These are phyloP conservation scores for Megaustenia siamemsis DNA, from an alignment of 2,888 invertebrate genomes.

Conservation along the genomic window DNA sequence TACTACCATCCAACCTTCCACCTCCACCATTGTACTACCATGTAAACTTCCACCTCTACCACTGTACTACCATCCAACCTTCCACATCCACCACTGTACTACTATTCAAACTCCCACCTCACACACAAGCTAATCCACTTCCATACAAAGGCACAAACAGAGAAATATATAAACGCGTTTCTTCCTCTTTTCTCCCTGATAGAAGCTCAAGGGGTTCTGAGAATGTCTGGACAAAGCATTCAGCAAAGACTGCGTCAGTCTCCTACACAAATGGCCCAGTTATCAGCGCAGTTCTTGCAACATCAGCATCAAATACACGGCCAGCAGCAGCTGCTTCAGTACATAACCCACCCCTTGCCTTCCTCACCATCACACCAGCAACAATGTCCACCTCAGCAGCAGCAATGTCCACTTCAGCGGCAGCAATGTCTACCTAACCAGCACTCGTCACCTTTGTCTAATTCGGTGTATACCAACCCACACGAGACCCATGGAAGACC, in stretches of 20 bases:
- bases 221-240: conserved; percentile 5
- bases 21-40: no score
- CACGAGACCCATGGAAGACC: neutral
- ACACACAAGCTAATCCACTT: no score
- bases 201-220: neutral
- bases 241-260: conserved; percentile 44
- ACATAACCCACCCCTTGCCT: conserved; percentile 42
- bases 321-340: conserved; percentile 46
- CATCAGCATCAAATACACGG: conserved; percentile 47
- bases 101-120: no score
- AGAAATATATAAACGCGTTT: no score
- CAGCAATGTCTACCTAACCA: conserved; percentile 8
- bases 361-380: conserved; percentile 29
- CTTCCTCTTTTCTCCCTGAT: neutral
- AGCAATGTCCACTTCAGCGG: neutral
- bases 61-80: no score
- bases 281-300: conserved; percentile 39
- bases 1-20: no score
- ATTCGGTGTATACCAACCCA: neutral
- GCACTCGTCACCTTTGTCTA: neutral
- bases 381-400: conserved; percentile 37
- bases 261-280: conserved; percentile 33
- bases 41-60: no score
- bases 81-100: no score
- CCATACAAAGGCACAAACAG: no score